Evolutionary conservation across 2,113 vertebrate genomes (phyloP).

Genomic region (Poecile atricapillus): DNA sequence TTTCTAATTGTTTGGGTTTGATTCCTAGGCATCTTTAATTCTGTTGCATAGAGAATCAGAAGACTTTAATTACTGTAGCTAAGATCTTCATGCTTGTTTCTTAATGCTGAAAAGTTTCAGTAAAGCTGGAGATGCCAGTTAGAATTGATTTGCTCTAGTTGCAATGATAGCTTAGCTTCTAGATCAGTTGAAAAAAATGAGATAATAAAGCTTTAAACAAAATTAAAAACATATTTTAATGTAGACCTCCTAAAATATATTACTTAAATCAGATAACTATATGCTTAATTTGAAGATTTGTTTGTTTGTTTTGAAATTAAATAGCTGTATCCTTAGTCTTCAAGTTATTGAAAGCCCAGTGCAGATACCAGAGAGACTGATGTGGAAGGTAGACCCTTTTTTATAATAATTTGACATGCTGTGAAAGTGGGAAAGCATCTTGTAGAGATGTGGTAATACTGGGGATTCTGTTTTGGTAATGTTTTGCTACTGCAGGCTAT

Average conservation of each 20-base stretch:
- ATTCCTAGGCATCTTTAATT: neutral
- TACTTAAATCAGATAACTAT: neutral
- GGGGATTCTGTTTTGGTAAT: neutral
- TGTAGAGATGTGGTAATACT: neutral
- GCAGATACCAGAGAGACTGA: neutral
- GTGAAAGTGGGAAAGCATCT: neutral
- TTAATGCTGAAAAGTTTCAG: neutral
- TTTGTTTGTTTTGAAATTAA: neutral
- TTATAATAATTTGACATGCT: neutral
- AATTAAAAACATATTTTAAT: neutral
- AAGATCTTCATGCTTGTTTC: neutral
- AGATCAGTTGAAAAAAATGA: neutral
- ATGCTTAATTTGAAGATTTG: neutral
- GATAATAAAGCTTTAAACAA: neutral
- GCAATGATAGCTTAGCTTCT: neutral
- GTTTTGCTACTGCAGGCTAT: neutral
- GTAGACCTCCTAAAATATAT: neutral
- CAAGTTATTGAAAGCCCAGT: neutral
- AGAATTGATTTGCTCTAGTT: neutral
- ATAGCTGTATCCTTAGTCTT: neutral
- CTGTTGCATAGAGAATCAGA: neutral
- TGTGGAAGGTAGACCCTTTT: neutral
- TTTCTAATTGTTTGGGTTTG: neutral
- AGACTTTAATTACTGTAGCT: neutral
- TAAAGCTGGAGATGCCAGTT: neutral